A percentile compares a stretch with the other conserved stretches of the same genome.
phyloP scores from a whole-genome alignment of 2,797 vertebrate species.

The Myotis pilosus region DNA sequence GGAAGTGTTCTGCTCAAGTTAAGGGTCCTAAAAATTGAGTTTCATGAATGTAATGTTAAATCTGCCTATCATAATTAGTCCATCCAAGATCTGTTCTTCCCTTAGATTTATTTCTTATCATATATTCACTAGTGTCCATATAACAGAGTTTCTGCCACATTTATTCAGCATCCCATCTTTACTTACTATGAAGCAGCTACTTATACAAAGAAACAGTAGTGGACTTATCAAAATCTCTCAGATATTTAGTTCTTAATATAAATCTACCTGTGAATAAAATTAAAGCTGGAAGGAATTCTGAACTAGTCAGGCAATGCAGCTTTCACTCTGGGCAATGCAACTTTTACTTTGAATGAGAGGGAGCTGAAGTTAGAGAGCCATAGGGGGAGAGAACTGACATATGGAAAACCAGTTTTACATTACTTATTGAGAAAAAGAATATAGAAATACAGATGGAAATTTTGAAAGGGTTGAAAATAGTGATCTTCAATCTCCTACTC shows the following conservation, averaged over 20 bases:
- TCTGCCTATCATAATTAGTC: background rate
- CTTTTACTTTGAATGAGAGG: slow-evolving; percentile 8
- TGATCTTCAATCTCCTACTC: background rate
- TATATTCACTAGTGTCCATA: background rate
- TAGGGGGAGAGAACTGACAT: background rate
- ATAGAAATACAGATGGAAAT: background rate
- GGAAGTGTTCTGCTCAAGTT: background rate
- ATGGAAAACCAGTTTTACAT: background rate
- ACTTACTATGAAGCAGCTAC: background rate
- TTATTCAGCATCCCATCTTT: background rate
- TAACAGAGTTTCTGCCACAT: background rate
- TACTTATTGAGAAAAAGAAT: slow-evolving; percentile 7
- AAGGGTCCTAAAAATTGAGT: background rate
- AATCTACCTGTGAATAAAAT: slow-evolving; percentile 22
- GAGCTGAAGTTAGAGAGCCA: background rate
- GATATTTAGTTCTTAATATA: slow-evolving; percentile 23
- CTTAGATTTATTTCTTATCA: background rate
- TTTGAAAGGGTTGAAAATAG: background rate
- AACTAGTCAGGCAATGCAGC: background rate
- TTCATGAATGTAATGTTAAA: slow-evolving; percentile 3
- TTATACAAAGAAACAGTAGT: slow-evolving; percentile 1
- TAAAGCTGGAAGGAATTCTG: background rate
- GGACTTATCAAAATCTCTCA: background rate
- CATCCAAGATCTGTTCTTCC: background rate
- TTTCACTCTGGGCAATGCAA: background rate